Base-by-base conservation (phyloP, 1,140 invertebrate species). In the Apis dorsata region DNA sequence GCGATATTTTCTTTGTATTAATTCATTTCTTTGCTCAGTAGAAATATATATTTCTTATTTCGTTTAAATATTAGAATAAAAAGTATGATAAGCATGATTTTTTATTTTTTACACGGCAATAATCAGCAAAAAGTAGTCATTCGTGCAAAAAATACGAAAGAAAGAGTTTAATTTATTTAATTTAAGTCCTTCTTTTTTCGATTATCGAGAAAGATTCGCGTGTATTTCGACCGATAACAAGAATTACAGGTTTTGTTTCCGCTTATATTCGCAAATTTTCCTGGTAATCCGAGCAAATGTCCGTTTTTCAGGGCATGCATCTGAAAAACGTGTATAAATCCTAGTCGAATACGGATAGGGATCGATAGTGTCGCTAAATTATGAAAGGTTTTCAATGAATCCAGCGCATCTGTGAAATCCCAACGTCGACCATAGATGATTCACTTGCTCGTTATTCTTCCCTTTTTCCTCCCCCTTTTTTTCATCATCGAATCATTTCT, bases 351-450 rank as follows among this genome's bases (percentile, higher is more conserved):
- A 7, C 13, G 11, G 17, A 28, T 4, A 34, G 51, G 66, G 17
- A 15, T 70, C 15, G 17, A 19, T 28, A 34, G 0, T 5, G 65
- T 74, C 79, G 63, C 74, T 65, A 74, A 66, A 57, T 73, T 65
- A 74, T 57, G 51, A 55, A 66, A 3, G 24, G 17, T 65, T 74
- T 73, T 57, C 51, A 63, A 66, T 21, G 70, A 73, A 73, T 80
- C 15, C 59, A 15, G 11, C 11, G 28, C 79, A 66, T 21, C 78
- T 15, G 70, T 28, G 70, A 57, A 72, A 57, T 5, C 49, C 57
- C 70, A 44, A 63, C 63, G 15, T 9, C 21, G 11, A 11, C 19
- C 5, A 21, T 74, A 60, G 73, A 62, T 80, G 74, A 80, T 80
- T 49, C 21, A 9, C 19, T 15, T 11, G 24, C 62, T 79, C 49